Evolutionary conservation across 1,140 invertebrate genomes (phyloP).

Genomic region (Maconellicoccus hirsutus): DNA sequence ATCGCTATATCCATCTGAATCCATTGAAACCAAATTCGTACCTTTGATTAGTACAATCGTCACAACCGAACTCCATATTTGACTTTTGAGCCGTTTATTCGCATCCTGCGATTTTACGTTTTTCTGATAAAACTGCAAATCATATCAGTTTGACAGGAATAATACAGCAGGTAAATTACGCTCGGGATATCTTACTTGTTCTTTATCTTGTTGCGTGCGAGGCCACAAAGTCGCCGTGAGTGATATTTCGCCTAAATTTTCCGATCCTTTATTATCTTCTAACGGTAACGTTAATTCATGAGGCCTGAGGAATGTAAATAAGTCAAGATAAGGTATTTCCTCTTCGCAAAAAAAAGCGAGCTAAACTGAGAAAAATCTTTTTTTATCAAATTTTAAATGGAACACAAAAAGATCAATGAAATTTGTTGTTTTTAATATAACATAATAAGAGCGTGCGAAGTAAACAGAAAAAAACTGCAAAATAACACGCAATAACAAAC

Average conservation of each 20-base stretch:
- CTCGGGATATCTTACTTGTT: constrained; percentile 54
- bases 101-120: constrained; percentile 62
- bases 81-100: constrained; percentile 69
- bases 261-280: constrained; percentile 51
- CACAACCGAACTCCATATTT: constrained; percentile 91
- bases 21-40: constrained; percentile 76
- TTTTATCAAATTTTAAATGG: too few species aligned
- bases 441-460: too few species aligned
- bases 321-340: not conserved
- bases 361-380: too few species aligned
- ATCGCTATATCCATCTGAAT: constrained; percentile 81
- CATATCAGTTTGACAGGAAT: too few species aligned
- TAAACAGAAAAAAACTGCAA: too few species aligned
- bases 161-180: too few species aligned
- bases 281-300: constrained; percentile 66
- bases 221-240: constrained; percentile 73
- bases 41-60: constrained; percentile 93
- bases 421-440: too few species aligned
- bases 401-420: too few species aligned
- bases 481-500: too few species aligned
- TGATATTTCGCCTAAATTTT: constrained; percentile 68
- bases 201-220: constrained; percentile 83
- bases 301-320: constrained; percentile 38
- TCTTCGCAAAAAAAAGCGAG: too few species aligned
- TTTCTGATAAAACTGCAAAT: constrained; percentile 64